Evolutionary conservation across 92 coral and sea anemone species (phyloP), one percentile per base, ranked within the genome.

Genomic region (Porites lobata): DNA sequence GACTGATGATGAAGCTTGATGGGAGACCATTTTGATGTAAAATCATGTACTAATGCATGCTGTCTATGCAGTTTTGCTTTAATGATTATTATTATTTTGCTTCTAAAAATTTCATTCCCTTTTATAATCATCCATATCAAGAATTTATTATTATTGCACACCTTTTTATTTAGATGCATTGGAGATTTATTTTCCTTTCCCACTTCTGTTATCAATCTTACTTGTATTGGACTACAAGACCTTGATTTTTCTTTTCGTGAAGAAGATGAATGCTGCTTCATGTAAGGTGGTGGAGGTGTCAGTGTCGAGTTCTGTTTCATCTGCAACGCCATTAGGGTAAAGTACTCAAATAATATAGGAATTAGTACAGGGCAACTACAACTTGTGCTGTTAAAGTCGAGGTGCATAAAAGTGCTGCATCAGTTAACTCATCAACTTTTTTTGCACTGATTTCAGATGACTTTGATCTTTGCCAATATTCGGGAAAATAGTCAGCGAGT

Each of bases 171-270:
- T 75, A 20, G 26, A 53, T 7, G 21, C 32, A 38, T 3, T 38
- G 47, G 47, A 38, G 47, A 38, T 38, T 38, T 3, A 38, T 38
- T 38, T 38, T 38, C 47, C 47, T 38, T 72, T 13, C 59, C 43
- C 32, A 13, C 17, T 72, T 72, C 17, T 18, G 18, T 50, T 56
- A 57, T 21, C 69, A 21, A 57, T 57, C 56, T 85, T 71, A 89
- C 86, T 89, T 59, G 84, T 83, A 21, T 51, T 89, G 26, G 89
- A 83, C 83, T 83, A 89, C 83, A 89, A 89, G 70, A 82, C 89
- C 19, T 87, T 89, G 54, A 75, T 74, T 6, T 32, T 89, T 24
- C 89, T 89, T 22, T 54, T 83, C 79, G 83, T 65, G 17, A 89
- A 89, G 72, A 75, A 66, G 51, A 69, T 83, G 51, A 89, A 89